Evolutionary conservation across 2,113 vertebrate species (phyloP).

Genomic region (Neofelis nebulosa): DNA sequence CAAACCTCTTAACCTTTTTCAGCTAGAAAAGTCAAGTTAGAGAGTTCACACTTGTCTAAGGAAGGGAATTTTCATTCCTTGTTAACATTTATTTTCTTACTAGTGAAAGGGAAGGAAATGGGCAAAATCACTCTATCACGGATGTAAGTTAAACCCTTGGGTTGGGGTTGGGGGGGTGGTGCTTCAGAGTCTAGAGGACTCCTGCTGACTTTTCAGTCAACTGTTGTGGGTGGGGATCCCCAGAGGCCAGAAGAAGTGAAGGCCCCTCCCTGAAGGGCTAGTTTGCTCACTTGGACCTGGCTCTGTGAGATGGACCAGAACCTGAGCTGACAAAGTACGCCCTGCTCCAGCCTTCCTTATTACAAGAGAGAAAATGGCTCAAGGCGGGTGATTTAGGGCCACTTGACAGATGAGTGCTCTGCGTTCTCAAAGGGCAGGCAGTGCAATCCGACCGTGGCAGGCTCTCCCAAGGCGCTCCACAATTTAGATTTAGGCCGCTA

Average conservation of each 20-base stretch:
- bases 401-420: background rate
- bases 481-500: background rate
- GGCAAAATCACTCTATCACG: background rate
- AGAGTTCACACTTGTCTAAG: background rate
- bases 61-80: background rate
- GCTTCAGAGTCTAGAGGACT: background rate
- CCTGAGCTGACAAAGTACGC: too few relatives aligned
- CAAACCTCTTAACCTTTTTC: background rate
- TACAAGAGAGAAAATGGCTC: background rate
- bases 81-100: background rate
- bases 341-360: background rate
- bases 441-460: fast-evolving
- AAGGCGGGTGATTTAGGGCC: background rate
- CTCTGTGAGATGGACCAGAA: background rate
- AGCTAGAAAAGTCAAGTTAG: background rate
- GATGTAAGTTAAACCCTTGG: background rate
- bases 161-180: fast-evolving
- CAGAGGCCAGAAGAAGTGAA: background rate
- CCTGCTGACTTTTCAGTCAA: background rate
- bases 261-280: background rate
- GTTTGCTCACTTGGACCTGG: background rate
- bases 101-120: background rate
- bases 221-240: background rate
- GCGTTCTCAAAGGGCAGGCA: background rate
- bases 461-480: background rate